Conservation (phyloP, 2,888 invertebrate genomes). For the Ptychoptera contaminata region DNA sequence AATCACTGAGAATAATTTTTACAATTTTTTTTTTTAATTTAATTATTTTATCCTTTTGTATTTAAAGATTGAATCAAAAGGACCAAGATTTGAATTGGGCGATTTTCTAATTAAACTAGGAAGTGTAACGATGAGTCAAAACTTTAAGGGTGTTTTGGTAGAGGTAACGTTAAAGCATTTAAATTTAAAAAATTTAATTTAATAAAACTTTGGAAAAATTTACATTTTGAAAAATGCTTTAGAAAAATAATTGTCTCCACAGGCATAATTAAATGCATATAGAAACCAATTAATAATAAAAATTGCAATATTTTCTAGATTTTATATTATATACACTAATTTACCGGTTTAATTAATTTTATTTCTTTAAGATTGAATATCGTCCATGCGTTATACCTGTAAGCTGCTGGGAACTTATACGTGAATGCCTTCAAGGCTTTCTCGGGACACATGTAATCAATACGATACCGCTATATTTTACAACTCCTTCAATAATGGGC, state of each 20-base stretch:
- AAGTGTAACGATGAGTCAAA: slow-evolving; percentile 80
- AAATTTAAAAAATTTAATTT: neutral
- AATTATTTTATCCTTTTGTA: neutral
- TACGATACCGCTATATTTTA: slow-evolving; percentile 49
- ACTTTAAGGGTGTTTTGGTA: slow-evolving; percentile 82
- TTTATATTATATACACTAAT: neutral
- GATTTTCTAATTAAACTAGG: slow-evolving; percentile 91
- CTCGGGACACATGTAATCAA: slow-evolving; percentile 61
- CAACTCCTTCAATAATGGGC: slow-evolving; percentile 20
- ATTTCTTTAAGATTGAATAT: slow-evolving; percentile 57
- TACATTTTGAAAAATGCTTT: slow-evolving; percentile 35
- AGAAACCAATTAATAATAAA: too few relatives aligned
- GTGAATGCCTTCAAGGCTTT: slow-evolving; percentile 83
- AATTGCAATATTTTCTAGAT: too few relatives aligned
- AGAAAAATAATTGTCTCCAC: too few relatives aligned
- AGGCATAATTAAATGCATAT: too few relatives aligned
- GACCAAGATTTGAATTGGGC: slow-evolving; percentile 70
- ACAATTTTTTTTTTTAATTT: neutral
- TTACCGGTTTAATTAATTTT: neutral
- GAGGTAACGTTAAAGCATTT: slow-evolving; percentile 42
- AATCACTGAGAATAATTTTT: neutral
- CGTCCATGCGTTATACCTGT: slow-evolving; percentile 76
- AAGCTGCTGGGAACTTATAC: slow-evolving; percentile 80
- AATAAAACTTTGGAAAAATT: neutral
- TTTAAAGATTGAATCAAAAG: slow-evolving; percentile 61